Percentiles rank a stretch among this genome's conserved stretches.
phyloP scores from a whole-genome alignment of 2,113 vertebrate genomes.

The Spermophilus dauricus region DNA sequence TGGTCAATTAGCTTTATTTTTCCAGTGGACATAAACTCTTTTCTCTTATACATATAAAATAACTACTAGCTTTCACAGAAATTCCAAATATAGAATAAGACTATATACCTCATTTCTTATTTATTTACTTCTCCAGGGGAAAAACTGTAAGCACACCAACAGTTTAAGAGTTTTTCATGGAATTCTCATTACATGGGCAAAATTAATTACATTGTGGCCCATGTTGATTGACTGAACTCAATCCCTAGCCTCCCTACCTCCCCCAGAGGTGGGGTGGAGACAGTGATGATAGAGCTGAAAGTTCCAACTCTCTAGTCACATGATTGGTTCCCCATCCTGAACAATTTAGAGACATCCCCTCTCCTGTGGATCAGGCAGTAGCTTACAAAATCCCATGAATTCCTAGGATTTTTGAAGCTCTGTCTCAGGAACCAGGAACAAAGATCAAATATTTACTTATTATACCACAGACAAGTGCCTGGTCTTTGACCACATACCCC shows the following conservation, averaged over 20 bases:
- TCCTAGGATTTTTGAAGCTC: no score
- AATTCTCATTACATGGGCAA: neutral
- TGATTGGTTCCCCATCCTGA: neutral
- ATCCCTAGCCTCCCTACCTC: neutral
- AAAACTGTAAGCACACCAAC: neutral
- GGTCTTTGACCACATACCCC: neutral
- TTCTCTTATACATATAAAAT: neutral
- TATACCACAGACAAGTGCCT: neutral
- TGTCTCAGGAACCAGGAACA: no score
- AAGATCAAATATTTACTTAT: neutral
- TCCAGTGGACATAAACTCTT: neutral
- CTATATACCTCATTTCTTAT: neutral
- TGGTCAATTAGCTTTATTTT: neutral
- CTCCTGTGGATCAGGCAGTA: neutral
- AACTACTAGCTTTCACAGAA: neutral
- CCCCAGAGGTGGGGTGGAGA: neutral
- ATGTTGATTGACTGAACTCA: neutral
- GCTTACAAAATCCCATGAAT: no score
- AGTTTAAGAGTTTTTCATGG: neutral
- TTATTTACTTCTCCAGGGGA: neutral
- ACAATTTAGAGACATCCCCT: neutral
- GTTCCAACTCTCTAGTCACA: no score
- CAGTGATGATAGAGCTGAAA: neutral
- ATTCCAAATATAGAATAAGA: neutral
- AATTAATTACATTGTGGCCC: neutral